These are phyloP conservation scores for Cheilosia soror DNA, from an alignment of 2,888 invertebrate genomes.

Conservation along the genomic window DNA sequence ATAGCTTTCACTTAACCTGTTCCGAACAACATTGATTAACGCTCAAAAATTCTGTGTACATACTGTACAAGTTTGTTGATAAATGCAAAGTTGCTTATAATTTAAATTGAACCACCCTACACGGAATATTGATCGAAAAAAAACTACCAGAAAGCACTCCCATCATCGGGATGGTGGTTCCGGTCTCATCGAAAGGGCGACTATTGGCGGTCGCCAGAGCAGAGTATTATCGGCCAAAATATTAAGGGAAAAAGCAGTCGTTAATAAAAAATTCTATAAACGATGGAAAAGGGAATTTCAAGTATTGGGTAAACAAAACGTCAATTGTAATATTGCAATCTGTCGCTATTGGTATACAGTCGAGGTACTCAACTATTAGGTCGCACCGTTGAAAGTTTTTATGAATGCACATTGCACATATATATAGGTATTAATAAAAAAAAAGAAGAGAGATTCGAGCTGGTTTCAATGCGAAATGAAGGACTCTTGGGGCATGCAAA, in stretches of 20 bases:
- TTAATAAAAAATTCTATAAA: conserved; percentile 21
- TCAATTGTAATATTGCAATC: conserved; percentile 38
- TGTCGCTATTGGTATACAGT: background rate
- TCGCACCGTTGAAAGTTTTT: background rate
- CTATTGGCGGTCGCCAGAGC: conserved; percentile 23
- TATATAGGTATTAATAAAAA: conserved; percentile 1
- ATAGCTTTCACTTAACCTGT: conserved; percentile 6
- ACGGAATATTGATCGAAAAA: conserved; percentile 45
- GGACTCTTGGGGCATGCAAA: background rate
- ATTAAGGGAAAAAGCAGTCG: background rate
- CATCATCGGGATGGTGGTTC: conserved; percentile 16
- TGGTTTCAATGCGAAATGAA: background rate
- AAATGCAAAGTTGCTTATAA: conserved; percentile 36
- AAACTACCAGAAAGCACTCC: background rate
- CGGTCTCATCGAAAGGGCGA: conserved; percentile 13
- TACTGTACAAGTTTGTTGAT: background rate
- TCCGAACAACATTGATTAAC: background rate
- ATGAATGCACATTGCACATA: background rate
- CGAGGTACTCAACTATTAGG: background rate
- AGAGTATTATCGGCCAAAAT: background rate
- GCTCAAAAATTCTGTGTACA: background rate
- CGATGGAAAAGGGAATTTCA: conserved; percentile 34
- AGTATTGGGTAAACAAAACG: conserved; percentile 49
- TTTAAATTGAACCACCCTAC: conserved; percentile 29
- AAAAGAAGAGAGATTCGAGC: background rate